Evolutionary conservation across 1,140 invertebrate species (phyloP), one percentile per base, ranked within the genome.

Genomic region (Euglossa dilemma): DNA sequence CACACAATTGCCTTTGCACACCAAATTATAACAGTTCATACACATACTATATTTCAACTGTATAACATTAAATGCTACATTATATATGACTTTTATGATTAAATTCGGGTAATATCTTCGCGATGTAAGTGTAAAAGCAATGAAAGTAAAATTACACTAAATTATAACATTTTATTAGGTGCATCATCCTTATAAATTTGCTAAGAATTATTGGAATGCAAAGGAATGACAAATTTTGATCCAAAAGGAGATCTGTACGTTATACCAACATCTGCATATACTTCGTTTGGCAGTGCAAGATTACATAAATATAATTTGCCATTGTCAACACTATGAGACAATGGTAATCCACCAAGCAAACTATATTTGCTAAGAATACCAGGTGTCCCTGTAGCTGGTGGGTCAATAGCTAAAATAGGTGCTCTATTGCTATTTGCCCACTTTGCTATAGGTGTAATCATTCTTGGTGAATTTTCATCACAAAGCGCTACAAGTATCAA

Each of bases 271-370:
- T 97, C 96, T 69, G 95, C 94, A 93, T 97, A 98, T 61, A 98
- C 95, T 91, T 96, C 95, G 79, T 96, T 95, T 23, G 98, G 98
- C 90, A 98, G 95, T 79, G 97, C 97, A 87, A 98, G 95, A 94
- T 98, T 98, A 93, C 97, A 98, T 76, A 99, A 95, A 94, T 98
- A 98, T 79, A 98, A 94, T 94, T 97, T 97, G 63, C 97, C 97
- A 93, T 97, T 97, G 74, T 95, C 95, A 73, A 94, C 92, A 74
- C 95, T 95, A 91, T 97, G 96, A 85, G 96, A 95, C 18, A 98
- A 94, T 66, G 98, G 98, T 92, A 98, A 94, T 61, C 96, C 96
- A 70, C 97, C 96, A 80, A 96, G 91, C 77, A 98, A 93, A 73
- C 96, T 96, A 92, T 96, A 98, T 94, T 98, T 98, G 67, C 96